Conservation (phyloP, 2,113 vertebrate genomes). For the Mormoops blainvillei region DNA sequence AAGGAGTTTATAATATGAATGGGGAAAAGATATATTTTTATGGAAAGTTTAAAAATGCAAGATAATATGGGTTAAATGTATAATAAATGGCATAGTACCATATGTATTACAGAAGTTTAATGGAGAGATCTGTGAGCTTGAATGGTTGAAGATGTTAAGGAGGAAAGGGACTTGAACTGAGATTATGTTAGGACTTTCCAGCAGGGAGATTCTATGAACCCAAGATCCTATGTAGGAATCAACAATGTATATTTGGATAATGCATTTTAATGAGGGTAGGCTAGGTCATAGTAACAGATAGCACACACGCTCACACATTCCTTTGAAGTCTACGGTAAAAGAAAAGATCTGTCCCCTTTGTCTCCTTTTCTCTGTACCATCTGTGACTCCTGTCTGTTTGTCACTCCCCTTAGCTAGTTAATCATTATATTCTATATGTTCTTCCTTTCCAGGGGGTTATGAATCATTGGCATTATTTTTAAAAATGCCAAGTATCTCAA, state of each 20-base stretch:
- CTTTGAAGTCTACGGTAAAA: not conserved
- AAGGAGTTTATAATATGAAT: not conserved
- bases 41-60: not conserved
- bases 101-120: not conserved
- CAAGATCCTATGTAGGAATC: not conserved
- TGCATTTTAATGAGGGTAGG: not conserved
- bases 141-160: not conserved
- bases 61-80: not conserved
- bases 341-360: not conserved
- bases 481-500: not conserved
- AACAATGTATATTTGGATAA: not conserved
- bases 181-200: slow-evolving; percentile 8
- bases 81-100: not conserved
- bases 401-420: not conserved
- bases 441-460: not conserved
- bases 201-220: not conserved
- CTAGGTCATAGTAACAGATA: not conserved
- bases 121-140: not conserved
- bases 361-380: not conserved
- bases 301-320: not conserved
- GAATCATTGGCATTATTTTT: not conserved
- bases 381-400: not conserved
- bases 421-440: not conserved
- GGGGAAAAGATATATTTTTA: not conserved
- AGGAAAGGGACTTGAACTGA: not conserved